These are phyloP conservation scores for Heteractis magnifica DNA, from an alignment of 92 coral and sea anemone species.

Conservation along the genomic window DNA sequence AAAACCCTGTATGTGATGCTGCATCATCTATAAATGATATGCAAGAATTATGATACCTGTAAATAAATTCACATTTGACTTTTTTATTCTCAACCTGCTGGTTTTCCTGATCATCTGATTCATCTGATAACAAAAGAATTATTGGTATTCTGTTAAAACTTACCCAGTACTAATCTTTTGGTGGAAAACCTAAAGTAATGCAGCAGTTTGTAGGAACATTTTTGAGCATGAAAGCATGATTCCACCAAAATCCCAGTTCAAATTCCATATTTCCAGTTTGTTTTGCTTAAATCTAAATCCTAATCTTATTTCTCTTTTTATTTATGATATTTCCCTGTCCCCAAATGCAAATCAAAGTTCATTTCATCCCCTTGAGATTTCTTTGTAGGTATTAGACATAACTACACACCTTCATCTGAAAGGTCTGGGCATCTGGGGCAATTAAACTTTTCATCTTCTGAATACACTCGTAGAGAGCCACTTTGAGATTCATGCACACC, in stretches of 20 bases:
- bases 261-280: too few relatives aligned
- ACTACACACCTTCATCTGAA: not conserved
- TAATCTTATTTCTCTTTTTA: too few relatives aligned
- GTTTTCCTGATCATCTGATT: not conserved
- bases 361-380: not conserved
- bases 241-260: too few relatives aligned
- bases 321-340: too few relatives aligned
- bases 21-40: not conserved
- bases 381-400: not conserved
- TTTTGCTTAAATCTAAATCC: too few relatives aligned
- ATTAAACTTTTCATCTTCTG: slow-evolving; percentile 18
- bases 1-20: not conserved
- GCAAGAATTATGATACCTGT: not conserved
- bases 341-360: not conserved
- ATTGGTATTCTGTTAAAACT: too few relatives aligned
- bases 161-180: not conserved
- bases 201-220: too few relatives aligned
- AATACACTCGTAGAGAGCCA: slow-evolving; percentile 22
- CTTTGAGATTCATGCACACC: slow-evolving; percentile 24
- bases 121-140: not conserved
- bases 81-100: not conserved
- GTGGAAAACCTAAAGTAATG: not conserved
- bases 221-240: too few relatives aligned
- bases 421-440: slow-evolving; percentile 28
- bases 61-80: too few relatives aligned